Evolutionary conservation across 2,888 invertebrate species (phyloP).

Genomic region (Cecidostiba fungosa): DNA sequence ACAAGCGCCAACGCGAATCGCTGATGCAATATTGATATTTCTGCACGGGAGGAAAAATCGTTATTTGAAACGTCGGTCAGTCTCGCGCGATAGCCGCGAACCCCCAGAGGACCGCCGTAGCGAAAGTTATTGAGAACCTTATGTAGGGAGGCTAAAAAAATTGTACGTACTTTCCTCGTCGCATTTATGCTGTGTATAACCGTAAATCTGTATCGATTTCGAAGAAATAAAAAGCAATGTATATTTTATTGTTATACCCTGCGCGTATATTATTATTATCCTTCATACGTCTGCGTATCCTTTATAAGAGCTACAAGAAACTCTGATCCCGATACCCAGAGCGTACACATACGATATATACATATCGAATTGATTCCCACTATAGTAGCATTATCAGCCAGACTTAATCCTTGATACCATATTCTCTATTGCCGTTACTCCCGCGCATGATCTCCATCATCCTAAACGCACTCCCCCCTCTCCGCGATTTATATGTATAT

Average conservation of each 20-base stretch:
- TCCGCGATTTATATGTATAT: background rate
- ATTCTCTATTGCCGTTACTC: background rate
- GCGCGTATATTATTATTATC: background rate
- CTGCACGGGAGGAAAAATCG: background rate
- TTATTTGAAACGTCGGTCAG: conserved; percentile 11
- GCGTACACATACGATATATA: background rate
- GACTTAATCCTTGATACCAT: conserved; percentile 10
- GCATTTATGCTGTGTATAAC: background rate
- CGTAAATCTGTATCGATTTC: background rate
- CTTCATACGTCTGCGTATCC: background rate
- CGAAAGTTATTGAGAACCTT: background rate
- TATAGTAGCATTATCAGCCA: background rate
- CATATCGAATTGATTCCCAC: background rate
- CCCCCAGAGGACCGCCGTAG: background rate
- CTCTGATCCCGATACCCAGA: no score
- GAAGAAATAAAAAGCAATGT: background rate
- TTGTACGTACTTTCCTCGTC: background rate
- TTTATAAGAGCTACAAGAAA: no score
- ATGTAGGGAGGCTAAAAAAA: background rate
- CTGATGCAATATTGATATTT: conserved; percentile 5
- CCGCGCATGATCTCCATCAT: background rate
- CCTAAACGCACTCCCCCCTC: background rate
- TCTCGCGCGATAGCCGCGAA: background rate
- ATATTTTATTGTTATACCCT: background rate
- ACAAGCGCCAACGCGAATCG: background rate